Evolutionary conservation across 2,888 invertebrate genomes (phyloP), one percentile per base, ranked within the genome.

Genomic region (Parasteatoda lunata): DNA sequence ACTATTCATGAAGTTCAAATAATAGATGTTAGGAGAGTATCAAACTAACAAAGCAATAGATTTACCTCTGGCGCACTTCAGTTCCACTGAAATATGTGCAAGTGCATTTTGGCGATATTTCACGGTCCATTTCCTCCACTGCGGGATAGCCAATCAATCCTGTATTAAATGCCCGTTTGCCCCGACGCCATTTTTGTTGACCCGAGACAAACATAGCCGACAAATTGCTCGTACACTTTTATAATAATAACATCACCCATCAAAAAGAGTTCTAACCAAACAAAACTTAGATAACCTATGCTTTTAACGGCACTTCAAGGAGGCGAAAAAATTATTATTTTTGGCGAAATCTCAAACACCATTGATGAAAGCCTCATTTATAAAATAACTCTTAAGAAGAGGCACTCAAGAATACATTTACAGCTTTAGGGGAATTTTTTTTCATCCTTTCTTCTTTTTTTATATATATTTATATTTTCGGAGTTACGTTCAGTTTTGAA

Each of bases 151-250:
- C 80, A 77, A 86, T 86, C 86, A 77, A 81, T 81, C 81, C 68
- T 52, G 64, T 69, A 81, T 86, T 86, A 86, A 86, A 86, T 71
- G 77, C 81, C 54, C 81, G 77, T 77, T 86, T 86, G 70, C 80
- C 59, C 59, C 69, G 85, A 80, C 79, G 79, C 85, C 85, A 65
- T 75, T 85, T 66, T 54, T 80, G 85, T 85, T 85, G 85, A 85
- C 85, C 85, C 64, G 66, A 85, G 80, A 85, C 85, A 85, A 85
- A 79, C 75, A 84, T 47, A 64, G 52, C 65, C 80, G 80, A 80
- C 85, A 85, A 80, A 85, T 85, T 80, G 80, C 80, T 73, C 77
- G 65, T 66, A 51, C 68, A 77, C 84, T 77, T 84, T 71, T 64
- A 84, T 78, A 84, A 78, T 78, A 78, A 78, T 84, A 78, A 75